Conservation (phyloP, 2,797 vertebrate species). For the Anabacerthia variegaticeps region DNA sequence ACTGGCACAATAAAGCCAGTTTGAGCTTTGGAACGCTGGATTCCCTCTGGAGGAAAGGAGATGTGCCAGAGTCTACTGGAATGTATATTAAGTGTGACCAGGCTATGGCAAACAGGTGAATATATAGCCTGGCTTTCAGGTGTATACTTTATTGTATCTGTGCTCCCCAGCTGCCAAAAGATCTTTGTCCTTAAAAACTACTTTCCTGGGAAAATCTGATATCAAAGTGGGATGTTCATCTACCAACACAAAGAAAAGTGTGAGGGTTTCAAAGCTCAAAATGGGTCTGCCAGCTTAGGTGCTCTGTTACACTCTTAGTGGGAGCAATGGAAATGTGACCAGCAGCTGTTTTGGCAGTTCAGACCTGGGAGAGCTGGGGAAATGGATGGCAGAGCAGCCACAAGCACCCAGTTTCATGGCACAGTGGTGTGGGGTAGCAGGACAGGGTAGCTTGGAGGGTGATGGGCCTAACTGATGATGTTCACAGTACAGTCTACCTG, state of each 20-base stretch:
- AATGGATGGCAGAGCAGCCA: background rate
- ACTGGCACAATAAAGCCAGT: background rate
- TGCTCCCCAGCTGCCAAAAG: background rate
- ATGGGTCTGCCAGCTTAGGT: background rate
- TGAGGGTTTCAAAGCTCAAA: background rate
- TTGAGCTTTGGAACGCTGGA: background rate
- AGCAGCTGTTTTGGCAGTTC: fast-evolving
- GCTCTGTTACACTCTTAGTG: background rate
- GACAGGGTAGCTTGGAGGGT: background rate
- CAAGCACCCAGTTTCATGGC: background rate
- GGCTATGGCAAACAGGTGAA: background rate
- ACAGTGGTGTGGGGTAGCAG: background rate
- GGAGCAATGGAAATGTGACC: background rate
- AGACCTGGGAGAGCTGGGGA: fast-evolving
- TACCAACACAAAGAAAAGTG: background rate
- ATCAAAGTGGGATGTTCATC: background rate
- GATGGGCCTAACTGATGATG: background rate
- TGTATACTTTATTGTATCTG: background rate
- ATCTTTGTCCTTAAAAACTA: background rate
- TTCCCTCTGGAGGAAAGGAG: background rate
- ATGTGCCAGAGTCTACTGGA: background rate
- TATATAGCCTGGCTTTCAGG: too few relatives aligned
- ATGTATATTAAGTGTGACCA: background rate
- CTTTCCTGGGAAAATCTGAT: background rate
- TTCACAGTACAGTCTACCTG: background rate